Percentiles rank a stretch among this genome's conserved stretches.
phyloP scores from a whole-genome alignment of 1,140 invertebrate species.

The Agrilus planipennis region DNA sequence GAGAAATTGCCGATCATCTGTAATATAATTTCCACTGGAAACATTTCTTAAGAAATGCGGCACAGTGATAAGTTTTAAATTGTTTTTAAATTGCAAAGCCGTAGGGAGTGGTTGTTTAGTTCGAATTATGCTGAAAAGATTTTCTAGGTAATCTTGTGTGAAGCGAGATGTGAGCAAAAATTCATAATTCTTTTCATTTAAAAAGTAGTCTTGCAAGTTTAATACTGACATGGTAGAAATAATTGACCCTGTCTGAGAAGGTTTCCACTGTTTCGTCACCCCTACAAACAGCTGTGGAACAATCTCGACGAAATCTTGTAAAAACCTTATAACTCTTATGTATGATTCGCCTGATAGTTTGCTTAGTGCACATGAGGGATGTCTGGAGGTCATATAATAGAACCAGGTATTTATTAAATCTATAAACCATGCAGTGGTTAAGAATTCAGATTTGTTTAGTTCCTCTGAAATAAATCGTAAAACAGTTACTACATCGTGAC shows the following conservation, averaged over 20 bases:
- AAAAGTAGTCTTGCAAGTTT: slow-evolving; percentile 5
- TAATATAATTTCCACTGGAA: slow-evolving; percentile 13
- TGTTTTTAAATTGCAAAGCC: slow-evolving; percentile 15
- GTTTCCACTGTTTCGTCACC: slow-evolving; percentile 10
- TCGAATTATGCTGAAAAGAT: slow-evolving; percentile 13
- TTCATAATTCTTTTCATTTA: slow-evolving; percentile 4
- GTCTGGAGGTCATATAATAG: slow-evolving; percentile 9
- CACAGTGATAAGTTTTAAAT: slow-evolving; percentile 14
- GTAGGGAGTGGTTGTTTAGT: slow-evolving; percentile 13
- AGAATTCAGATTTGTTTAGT: slow-evolving; percentile 8
- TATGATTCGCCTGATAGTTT: slow-evolving; percentile 3
- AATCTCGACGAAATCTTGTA: slow-evolving; percentile 3
- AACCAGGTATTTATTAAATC: slow-evolving; percentile 11
- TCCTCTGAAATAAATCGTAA: slow-evolving; percentile 8
- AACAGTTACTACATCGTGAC: slow-evolving; percentile 9
- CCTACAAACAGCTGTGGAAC: neutral
- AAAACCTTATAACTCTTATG: slow-evolving; percentile 4
- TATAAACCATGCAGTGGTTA: slow-evolving; percentile 12
- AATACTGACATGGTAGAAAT: slow-evolving; percentile 6
- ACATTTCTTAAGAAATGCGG: slow-evolving; percentile 14
- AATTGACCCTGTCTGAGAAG: slow-evolving; percentile 10
- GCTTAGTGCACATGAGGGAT: slow-evolving; percentile 8
- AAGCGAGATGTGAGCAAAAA: slow-evolving; percentile 12
- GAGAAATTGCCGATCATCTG: slow-evolving; percentile 13
- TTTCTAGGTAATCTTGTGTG: slow-evolving; percentile 16